Conservation (phyloP, 1,140 invertebrate species). For the Lepidurus arcticus region DNA sequence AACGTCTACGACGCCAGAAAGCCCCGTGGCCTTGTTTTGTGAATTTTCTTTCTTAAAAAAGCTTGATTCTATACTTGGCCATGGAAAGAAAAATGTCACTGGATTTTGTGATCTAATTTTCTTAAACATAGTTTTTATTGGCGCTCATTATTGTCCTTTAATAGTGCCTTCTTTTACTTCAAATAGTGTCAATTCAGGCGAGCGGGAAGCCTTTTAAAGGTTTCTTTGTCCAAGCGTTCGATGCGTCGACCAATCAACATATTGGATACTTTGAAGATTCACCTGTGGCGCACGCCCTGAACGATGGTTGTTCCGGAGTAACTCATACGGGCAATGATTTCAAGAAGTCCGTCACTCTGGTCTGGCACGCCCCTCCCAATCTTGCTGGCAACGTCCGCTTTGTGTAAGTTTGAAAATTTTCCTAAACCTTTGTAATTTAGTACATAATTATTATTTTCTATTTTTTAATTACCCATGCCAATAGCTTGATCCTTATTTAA, state of each 20-base stretch:
- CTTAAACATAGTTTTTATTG: background rate
- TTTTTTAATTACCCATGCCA: too few relatives aligned
- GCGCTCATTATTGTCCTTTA: background rate
- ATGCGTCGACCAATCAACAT: constrained; percentile 26
- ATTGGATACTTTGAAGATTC: constrained; percentile 28
- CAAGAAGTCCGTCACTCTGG: constrained; percentile 29
- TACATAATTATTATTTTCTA: background rate
- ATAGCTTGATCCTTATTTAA: too few relatives aligned
- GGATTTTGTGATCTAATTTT: too few relatives aligned
- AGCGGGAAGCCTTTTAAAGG: constrained; percentile 23
- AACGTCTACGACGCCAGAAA: too few relatives aligned
- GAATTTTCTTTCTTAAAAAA: too few relatives aligned
- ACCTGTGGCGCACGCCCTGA: background rate
- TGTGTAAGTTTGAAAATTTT: constrained; percentile 3
- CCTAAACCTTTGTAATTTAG: background rate
- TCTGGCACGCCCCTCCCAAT: constrained; percentile 29
- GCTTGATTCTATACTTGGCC: too few relatives aligned
- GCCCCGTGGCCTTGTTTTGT: too few relatives aligned
- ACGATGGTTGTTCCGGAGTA: constrained; percentile 19
- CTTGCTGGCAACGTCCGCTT: constrained; percentile 31
- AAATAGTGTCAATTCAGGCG: background rate
- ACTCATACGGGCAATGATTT: constrained; percentile 23
- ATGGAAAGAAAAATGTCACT: too few relatives aligned
- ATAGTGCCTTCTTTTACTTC: background rate
- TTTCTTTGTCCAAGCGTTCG: constrained; percentile 26